phyloP scores from a whole-genome alignment of 1,140 invertebrate genomes.

The Periplaneta americana region DNA sequence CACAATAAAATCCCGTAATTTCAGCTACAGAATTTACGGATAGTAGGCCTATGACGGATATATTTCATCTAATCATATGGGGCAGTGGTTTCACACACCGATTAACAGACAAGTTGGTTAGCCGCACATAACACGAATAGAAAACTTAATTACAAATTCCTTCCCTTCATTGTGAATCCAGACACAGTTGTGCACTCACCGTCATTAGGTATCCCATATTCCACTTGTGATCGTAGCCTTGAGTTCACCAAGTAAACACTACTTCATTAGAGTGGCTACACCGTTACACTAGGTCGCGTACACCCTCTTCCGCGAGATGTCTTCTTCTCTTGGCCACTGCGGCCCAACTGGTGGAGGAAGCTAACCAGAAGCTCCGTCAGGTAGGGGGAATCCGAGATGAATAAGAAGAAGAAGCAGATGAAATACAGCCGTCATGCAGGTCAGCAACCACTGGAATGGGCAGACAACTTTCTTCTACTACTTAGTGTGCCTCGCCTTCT shows the following conservation, averaged over 20 bases:
- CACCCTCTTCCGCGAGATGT: not conserved
- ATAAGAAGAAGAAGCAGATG: not conserved
- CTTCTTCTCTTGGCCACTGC: not conserved
- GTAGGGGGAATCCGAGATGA: not conserved
- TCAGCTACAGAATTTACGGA: too few relatives aligned
- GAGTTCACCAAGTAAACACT: not conserved
- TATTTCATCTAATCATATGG: too few relatives aligned
- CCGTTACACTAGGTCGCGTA: too few relatives aligned
- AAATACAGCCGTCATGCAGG: not conserved
- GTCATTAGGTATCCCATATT: not conserved
- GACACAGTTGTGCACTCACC: not conserved
- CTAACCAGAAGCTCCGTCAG: not conserved
- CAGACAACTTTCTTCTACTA: conserved; percentile 6
- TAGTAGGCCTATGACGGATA: too few relatives aligned
- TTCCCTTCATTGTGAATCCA: too few relatives aligned
- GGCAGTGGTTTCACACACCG: too few relatives aligned
- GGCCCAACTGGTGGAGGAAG: not conserved
- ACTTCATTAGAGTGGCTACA: not conserved
- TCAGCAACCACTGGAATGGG: not conserved
- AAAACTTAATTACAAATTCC: too few relatives aligned
- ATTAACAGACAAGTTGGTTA: too few relatives aligned
- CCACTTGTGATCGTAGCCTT: not conserved
- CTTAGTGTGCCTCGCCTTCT: not conserved
- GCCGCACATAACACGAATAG: too few relatives aligned
- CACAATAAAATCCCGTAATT: too few relatives aligned